A percentile compares a stretch with the other conserved stretches of the same genome.
Evolutionary conservation across 2,888 invertebrate species (phyloP).

Genomic region (Scaeva pyrastri): DNA sequence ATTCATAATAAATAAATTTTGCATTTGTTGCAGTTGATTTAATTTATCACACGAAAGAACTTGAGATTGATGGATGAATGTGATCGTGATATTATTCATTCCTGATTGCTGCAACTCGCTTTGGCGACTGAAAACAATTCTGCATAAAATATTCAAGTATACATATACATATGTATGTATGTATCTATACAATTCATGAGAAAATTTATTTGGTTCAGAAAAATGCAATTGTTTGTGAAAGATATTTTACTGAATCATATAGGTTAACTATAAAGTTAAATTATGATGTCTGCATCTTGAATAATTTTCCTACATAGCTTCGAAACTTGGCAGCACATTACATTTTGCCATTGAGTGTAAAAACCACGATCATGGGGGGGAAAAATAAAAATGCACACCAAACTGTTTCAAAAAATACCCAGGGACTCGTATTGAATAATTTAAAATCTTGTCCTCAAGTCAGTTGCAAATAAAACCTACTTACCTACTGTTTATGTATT

Average conservation of each 20-base stretch:
- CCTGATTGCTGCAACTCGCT: neutral
- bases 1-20: neutral
- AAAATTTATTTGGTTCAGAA: neutral
- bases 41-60: conserved; percentile 4
- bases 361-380: too few species aligned
- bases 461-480: too few species aligned
- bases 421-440: too few species aligned
- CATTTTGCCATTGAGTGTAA: too few species aligned
- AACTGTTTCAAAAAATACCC: too few species aligned
- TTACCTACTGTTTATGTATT: too few species aligned
- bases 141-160: neutral
- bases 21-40: neutral
- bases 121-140: neutral
- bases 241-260: neutral
- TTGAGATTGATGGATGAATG: conserved; percentile 1
- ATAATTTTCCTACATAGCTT: neutral
- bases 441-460: too few species aligned
- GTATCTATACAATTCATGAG: neutral
- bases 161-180: neutral
- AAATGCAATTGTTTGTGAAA: neutral
- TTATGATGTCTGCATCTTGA: neutral
- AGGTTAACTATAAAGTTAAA: neutral
- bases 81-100: conserved; percentile 5
- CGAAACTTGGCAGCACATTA: too few species aligned
- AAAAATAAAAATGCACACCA: too few species aligned